phyloP scores from a whole-genome alignment of 2,888 invertebrate species.

The Pocota personata region DNA sequence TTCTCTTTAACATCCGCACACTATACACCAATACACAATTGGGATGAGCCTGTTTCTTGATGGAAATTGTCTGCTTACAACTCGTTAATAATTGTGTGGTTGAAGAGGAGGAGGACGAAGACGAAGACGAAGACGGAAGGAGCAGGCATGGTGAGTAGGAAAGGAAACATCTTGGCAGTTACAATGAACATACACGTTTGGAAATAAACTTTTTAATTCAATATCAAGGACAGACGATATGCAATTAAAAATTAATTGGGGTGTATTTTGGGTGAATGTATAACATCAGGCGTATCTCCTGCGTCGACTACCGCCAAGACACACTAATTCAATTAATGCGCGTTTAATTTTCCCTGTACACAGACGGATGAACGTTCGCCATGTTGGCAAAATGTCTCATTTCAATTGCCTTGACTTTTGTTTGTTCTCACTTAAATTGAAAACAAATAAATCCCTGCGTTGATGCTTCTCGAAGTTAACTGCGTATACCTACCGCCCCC shows the following conservation, averaged over 20 bases:
- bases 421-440: background rate
- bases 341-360: background rate
- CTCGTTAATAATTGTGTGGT: background rate
- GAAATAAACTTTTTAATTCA: conserved; percentile 26
- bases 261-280: background rate
- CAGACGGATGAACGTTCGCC: background rate
- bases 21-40: background rate
- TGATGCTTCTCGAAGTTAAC: background rate
- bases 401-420: background rate
- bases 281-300: background rate
- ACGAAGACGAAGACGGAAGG: background rate
- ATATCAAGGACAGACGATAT: conserved; percentile 15
- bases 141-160: background rate
- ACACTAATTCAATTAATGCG: background rate
- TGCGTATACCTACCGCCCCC: background rate
- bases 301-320: background rate
- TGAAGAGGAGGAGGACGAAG: too few species aligned
- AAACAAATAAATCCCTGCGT: background rate
- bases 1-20: conserved; percentile 4
- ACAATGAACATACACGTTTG: conserved; percentile 5
- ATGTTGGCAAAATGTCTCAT: background rate
- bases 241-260: conserved; percentile 13
- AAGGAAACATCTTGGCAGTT: background rate
- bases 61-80: background rate
- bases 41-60: background rate